Evolutionary conservation across 2,797 vertebrate genomes (phyloP).

Genomic region (Sebastes taczanowskii): DNA sequence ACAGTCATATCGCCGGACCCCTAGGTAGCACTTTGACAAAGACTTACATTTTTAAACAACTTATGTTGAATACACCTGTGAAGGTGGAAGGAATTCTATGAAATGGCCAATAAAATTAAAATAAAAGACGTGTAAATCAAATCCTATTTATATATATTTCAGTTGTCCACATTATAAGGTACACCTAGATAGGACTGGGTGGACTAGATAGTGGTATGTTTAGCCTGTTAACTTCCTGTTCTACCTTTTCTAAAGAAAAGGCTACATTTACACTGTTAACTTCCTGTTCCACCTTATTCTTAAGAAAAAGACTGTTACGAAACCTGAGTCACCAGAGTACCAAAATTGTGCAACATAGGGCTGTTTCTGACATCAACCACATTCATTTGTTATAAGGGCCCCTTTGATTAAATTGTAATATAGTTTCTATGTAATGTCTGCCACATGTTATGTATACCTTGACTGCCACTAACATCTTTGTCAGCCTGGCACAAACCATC

Average conservation of each 20-base stretch:
- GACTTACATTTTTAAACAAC: no score
- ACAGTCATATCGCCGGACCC: not conserved
- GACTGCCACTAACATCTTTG: conserved; percentile 86
- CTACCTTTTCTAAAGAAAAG: no score
- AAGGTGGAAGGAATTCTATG: no score
- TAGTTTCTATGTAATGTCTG: not conserved
- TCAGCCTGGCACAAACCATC: conserved; percentile 92
- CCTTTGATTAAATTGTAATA: not conserved
- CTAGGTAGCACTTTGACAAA: not conserved
- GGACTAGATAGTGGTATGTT: no score
- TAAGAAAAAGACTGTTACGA: not conserved
- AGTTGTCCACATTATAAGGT: not conserved
- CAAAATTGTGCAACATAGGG: no score
- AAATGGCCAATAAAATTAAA: no score
- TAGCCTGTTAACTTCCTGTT: no score
- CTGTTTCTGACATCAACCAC: not conserved
- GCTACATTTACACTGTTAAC: no score
- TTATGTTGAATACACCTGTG: no score
- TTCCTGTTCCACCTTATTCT: not conserved
- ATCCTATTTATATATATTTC: not conserved
- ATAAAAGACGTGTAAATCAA: no score
- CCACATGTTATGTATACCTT: conserved; percentile 78
- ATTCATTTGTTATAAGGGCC: not conserved
- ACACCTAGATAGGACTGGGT: not conserved
- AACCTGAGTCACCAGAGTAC: not conserved